These are phyloP conservation scores for Zeugodacus cucurbitae DNA, from an alignment of 1,140 invertebrate species.

Conservation along the genomic window DNA sequence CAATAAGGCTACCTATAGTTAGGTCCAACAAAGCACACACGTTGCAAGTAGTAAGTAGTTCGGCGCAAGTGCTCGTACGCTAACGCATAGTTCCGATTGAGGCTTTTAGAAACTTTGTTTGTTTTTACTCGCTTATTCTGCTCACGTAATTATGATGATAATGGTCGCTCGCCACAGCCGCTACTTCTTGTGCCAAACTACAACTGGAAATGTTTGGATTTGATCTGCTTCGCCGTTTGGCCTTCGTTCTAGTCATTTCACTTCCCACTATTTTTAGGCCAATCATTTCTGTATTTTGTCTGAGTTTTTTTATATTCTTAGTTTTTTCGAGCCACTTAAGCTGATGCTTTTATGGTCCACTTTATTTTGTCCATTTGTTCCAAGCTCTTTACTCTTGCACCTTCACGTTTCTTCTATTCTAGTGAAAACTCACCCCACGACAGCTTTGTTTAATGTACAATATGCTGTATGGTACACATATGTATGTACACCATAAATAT, in stretches of 20 bases:
- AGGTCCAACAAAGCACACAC: neutral
- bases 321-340: neutral
- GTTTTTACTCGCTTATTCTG: constrained; percentile 12
- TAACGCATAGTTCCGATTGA: neutral
- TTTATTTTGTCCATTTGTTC: too few species aligned
- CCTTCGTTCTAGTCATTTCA: neutral
- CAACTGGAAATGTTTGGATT: neutral
- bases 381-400: too few species aligned
- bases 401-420: too few species aligned
- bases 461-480: too few species aligned
- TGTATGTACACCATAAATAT: too few species aligned
- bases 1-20: neutral
- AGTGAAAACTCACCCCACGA: too few species aligned
- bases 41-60: neutral
- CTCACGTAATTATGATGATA: constrained; percentile 38
- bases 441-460: too few species aligned
- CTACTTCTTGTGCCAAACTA: neutral
- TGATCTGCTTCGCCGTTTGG: neutral
- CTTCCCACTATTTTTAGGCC: neutral
- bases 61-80: neutral
- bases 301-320: neutral
- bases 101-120: neutral
- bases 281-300: neutral
- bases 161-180: neutral
- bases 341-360: constrained; percentile 13